phyloP scores from a whole-genome alignment of 2,797 vertebrate genomes.

The Argya squamiceps region DNA sequence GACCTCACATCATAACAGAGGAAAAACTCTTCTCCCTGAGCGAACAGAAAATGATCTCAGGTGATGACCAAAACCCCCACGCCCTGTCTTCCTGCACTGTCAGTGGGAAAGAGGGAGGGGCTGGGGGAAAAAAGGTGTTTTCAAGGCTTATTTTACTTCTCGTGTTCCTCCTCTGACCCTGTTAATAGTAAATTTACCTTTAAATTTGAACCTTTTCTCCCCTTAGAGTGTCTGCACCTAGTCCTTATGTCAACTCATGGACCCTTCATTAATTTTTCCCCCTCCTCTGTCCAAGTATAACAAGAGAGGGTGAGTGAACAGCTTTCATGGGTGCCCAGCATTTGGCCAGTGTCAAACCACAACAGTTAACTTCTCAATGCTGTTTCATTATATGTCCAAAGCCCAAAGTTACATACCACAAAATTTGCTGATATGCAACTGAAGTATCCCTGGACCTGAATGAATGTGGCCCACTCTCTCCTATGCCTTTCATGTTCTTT shows the following conservation, averaged over 20 bases:
- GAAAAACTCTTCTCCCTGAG: background rate
- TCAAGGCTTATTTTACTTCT: background rate
- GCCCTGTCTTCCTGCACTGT: fast-evolving
- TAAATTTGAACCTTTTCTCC: background rate
- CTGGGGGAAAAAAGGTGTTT: background rate
- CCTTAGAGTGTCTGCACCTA: background rate
- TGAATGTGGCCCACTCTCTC: fast-evolving
- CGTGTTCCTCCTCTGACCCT: background rate
- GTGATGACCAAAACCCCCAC: background rate
- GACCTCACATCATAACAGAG: background rate
- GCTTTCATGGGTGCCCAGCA: background rate
- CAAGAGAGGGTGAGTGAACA: background rate
- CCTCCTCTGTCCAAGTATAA: background rate
- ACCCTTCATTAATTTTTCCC: background rate
- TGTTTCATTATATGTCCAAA: background rate
- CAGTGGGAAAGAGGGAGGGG: background rate
- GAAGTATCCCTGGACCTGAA: background rate
- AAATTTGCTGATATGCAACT: background rate
- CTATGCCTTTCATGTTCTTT: background rate
- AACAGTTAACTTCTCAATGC: background rate
- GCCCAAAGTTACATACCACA: background rate
- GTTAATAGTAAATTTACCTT: background rate
- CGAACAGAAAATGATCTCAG: background rate
- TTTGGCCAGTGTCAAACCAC: background rate
- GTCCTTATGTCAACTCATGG: background rate